Evolutionary conservation across 1,140 invertebrate species (phyloP), one percentile per base, ranked within the genome.

Genomic region (Oryzaephilus surinamensis): DNA sequence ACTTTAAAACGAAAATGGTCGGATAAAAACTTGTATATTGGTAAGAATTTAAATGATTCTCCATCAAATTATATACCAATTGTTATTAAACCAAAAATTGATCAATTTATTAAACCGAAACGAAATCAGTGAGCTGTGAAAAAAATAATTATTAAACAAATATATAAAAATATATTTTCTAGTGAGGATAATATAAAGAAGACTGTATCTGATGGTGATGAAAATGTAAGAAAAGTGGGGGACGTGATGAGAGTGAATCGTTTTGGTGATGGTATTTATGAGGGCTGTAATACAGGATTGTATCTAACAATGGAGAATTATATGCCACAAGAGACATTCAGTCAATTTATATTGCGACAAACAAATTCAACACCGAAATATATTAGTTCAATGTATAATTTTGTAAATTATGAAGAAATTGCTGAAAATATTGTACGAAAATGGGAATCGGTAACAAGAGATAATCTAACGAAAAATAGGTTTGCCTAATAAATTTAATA

Each of bases 221-320:
- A n/a, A n/a, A n/a, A n/a, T n/a, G n/a, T n/a, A n/a, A n/a, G n/a
- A n/a, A n/a, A n/a, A n/a, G n/a, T n/a, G n/a, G n/a, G n/a, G n/a
- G 37, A 47, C 21, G 19, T 8, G 3, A 19, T 20, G 12, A 18
- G 31, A 17, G 41, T 55, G 11, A 61, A 61, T 30, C 55, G 70
- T 37, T 72, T 72, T 42, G 67, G 64, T 6, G 54, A 54, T 16
- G 69, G 67, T 0, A 44, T 70, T 1, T 28, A 57, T 0, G 70
- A 72, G 39, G 67, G 66, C 16, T 71, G 69, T 43, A 49, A 41
- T 7, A 62, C 60, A 4, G 57, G 60, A 2, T 52, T 71, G 6
- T 63, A 57, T 30, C 46, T 68, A 4, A 53, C 53, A 21, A 48
- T 51, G 6, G 45, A 48, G 21, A 42, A 57, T 19, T 53, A 52